Evolutionary conservation across 1,140 invertebrate genomes (phyloP), one percentile per base, ranked within the genome.

Genomic region (Aethina tumida): DNA sequence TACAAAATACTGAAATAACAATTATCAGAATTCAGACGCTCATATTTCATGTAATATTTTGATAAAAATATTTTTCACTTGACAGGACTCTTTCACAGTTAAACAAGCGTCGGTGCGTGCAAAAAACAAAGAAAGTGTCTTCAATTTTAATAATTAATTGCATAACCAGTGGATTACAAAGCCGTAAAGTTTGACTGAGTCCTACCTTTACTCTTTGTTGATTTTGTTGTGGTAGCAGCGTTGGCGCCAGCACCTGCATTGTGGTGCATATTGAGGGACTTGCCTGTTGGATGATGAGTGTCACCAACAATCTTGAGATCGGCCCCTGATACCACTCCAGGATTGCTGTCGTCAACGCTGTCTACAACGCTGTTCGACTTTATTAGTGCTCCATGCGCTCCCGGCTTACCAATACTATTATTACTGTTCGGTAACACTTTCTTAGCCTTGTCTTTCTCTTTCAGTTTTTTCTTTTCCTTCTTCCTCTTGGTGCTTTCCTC

Each of bases 401-500:
- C 56, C 54, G 66, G 50, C 64, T 58, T 58, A 53, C 52, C 50
- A 34, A 55, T 59, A 54, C 65, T 59, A 32, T 71, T 68, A 56
- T 63, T 70, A 48, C 65, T 59, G 63, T 66, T 54, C 59, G 45
- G 43, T 19, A 52, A 15, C 21, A 41, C 32, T 44, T 60, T 58
- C 49, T 76, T 78, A 20, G 62, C 51, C 47, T 82, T 81, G 8
- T 83, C 77, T 41, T 79, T 75, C 17, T 77, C 63, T 63, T 88
- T 85, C 60, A 80, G 80, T 56, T 81, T 83, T 49, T 80, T 79
- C 60, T 84, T 77, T 54, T 77, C 77, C 53, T 77, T 81, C 63
- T 79, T 91, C 59, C 81, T 87, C 57, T 73, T 82, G 53, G 78
- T 72, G 34, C 73, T 77, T 63, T 89, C 84, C 56, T 90, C 86